Conservation (phyloP, 1,140 invertebrate species). For the Bactericera cockerelli region DNA sequence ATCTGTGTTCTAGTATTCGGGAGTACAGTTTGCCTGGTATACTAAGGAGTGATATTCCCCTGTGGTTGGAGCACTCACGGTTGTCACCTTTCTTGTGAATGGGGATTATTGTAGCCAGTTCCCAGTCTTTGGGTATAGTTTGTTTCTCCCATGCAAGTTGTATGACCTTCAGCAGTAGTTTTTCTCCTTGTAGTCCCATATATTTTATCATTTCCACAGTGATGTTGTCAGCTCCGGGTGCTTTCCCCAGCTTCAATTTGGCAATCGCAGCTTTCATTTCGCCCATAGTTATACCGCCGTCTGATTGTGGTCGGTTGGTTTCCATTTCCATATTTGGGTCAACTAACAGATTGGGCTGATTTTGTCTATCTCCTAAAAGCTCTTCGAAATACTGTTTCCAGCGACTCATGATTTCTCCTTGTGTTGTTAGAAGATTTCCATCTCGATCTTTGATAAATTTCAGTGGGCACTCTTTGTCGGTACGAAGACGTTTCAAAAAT, state of each 20-base stretch:
- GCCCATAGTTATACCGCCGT: neutral
- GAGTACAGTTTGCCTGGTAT: conserved; percentile 12
- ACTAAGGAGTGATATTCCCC: conserved; percentile 19
- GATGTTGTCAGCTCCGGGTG: neutral
- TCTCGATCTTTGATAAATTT: neutral
- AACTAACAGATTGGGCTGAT: neutral
- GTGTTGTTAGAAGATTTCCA: neutral
- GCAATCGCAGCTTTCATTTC: neutral
- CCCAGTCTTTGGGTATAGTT: conserved; percentile 21
- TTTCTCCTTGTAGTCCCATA: neutral
- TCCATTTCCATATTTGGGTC: neutral
- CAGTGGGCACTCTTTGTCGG: neutral
- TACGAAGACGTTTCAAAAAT: neutral
- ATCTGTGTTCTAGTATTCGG: conserved; percentile 6
- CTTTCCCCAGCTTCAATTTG: neutral
- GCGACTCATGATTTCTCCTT: neutral
- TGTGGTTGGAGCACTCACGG: conserved; percentile 21
- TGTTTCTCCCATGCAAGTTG: neutral
- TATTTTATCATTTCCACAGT: neutral
- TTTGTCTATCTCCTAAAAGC: neutral
- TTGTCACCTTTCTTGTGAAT: conserved; percentile 25
- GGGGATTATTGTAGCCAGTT: conserved; percentile 17
- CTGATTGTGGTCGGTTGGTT: neutral
- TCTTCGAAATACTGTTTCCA: neutral
- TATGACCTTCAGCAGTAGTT: neutral